Evolutionary conservation across 2,888 invertebrate species (phyloP).

Genomic region (Perdita meconis): DNA sequence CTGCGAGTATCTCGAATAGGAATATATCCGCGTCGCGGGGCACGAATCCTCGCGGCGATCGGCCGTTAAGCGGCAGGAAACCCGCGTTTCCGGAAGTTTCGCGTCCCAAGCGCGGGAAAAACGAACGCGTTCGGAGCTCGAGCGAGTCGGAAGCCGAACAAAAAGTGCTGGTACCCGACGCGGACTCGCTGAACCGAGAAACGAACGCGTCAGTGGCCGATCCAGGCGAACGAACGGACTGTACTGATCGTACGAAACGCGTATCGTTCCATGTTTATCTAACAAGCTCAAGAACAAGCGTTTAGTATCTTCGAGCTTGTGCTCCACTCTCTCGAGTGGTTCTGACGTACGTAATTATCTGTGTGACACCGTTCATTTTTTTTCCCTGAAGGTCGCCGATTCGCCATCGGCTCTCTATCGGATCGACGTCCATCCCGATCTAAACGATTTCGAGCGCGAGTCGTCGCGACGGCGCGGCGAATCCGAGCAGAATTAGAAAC

Average conservation of each 20-base stretch:
- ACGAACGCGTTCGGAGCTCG: too few species aligned
- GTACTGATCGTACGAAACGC: background rate
- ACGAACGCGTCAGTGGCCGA: slow-evolving; percentile 21
- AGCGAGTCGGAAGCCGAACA: too few species aligned
- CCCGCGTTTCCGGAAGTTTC: background rate
- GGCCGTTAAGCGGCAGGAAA: background rate
- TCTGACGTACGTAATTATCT: slow-evolving; percentile 20
- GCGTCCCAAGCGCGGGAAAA: background rate
- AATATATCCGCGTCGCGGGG: slow-evolving; percentile 9
- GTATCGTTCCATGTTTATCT: slow-evolving; percentile 42
- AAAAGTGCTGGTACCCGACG: too few species aligned
- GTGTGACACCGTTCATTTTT: background rate
- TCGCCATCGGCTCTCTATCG: too few species aligned
- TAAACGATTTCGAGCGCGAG: slow-evolving; percentile 11
- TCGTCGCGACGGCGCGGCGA: too few species aligned
- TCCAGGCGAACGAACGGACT: slow-evolving; percentile 22
- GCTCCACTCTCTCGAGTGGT: slow-evolving; percentile 20
- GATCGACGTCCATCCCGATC: too few species aligned
- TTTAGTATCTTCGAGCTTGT: slow-evolving; percentile 22
- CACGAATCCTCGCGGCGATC: too few species aligned
- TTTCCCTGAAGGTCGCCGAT: slow-evolving; percentile 2
- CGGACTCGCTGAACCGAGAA: background rate
- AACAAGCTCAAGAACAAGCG: slow-evolving; percentile 50
- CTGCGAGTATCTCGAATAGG: slow-evolving; percentile 25
- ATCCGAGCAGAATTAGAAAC: slow-evolving; percentile 40